These are phyloP conservation scores for Cyprinus carpio DNA, from an alignment of 2,113 vertebrate genomes.

Conservation along the genomic window DNA sequence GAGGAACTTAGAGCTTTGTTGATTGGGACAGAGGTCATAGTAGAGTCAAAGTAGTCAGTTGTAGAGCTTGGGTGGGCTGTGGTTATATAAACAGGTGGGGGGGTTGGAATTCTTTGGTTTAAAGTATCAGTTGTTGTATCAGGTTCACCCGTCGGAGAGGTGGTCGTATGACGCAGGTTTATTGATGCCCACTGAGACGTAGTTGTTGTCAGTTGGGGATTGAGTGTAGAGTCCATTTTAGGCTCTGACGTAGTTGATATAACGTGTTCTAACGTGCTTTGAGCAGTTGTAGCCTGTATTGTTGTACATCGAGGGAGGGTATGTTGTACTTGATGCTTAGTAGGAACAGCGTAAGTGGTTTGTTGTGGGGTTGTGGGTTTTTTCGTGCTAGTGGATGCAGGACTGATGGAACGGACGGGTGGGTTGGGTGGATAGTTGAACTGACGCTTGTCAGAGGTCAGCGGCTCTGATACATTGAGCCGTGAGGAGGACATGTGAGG, in stretches of 20 bases:
- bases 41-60: neutral
- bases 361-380: slow-evolving; percentile 26
- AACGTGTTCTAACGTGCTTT: neutral
- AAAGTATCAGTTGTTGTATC: slow-evolving; percentile 7
- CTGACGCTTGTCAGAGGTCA: slow-evolving; percentile 74
- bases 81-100: neutral
- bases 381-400: slow-evolving; percentile 36
- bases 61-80: slow-evolving; percentile 1
- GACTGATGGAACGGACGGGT: slow-evolving; percentile 55
- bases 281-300: neutral
- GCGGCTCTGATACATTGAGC: slow-evolving; percentile 72
- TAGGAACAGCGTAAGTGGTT: neutral
- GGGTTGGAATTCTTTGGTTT: slow-evolving; percentile 7
- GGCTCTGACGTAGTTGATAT: neutral
- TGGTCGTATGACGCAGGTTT: neutral
- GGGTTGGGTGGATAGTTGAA: slow-evolving; percentile 65
- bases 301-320: neutral
- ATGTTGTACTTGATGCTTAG: slow-evolving; percentile 3
- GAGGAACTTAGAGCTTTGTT: neutral
- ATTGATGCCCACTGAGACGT: neutral
- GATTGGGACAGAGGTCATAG: neutral
- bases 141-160: neutral
- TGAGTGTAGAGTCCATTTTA: neutral
- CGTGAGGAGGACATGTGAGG: slow-evolving; percentile 66
- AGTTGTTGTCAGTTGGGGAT: neutral